These are phyloP conservation scores for Pherbina coryleti DNA, from an alignment of 2,888 invertebrate genomes.

Conservation along the genomic window DNA sequence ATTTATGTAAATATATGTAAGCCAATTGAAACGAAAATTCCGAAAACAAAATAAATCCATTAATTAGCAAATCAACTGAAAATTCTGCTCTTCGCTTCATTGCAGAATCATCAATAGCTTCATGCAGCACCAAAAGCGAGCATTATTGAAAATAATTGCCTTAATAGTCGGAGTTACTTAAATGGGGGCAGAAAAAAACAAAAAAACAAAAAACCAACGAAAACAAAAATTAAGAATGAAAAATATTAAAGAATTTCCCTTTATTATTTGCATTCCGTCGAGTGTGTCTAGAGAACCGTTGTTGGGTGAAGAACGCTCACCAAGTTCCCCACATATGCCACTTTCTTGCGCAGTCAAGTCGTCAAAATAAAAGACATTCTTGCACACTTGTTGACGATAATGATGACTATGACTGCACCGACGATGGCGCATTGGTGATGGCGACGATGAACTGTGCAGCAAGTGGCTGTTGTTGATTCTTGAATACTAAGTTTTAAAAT, in stretches of 20 bases:
- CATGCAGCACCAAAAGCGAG: neutral
- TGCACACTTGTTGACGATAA: constrained; percentile 11
- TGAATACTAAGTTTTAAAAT: neutral
- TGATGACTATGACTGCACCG: neutral
- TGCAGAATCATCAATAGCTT: neutral
- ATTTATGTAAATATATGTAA: no score
- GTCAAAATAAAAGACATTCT: constrained; percentile 31
- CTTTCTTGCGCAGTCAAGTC: neutral
- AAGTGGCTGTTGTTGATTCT: neutral
- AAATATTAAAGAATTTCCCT: neutral
- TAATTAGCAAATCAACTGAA: neutral
- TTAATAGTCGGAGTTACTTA: neutral
- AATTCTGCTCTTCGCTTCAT: neutral
- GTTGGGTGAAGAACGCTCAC: neutral
- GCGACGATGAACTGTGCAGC: neutral
- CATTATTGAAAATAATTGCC: neutral
- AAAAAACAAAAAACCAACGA: neutral
- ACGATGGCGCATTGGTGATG: neutral
- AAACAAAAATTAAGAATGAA: neutral
- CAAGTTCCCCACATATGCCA: constrained; percentile 7
- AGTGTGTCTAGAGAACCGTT: neutral
- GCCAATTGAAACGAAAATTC: neutral
- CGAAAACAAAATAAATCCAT: neutral
- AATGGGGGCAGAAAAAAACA: no score
- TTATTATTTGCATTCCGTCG: constrained; percentile 9